Percentiles rank a stretch among this genome's conserved stretches.
These are phyloP conservation scores for Delia radicum DNA, from an alignment of 1,140 invertebrate species.

Conservation along the genomic window DNA sequence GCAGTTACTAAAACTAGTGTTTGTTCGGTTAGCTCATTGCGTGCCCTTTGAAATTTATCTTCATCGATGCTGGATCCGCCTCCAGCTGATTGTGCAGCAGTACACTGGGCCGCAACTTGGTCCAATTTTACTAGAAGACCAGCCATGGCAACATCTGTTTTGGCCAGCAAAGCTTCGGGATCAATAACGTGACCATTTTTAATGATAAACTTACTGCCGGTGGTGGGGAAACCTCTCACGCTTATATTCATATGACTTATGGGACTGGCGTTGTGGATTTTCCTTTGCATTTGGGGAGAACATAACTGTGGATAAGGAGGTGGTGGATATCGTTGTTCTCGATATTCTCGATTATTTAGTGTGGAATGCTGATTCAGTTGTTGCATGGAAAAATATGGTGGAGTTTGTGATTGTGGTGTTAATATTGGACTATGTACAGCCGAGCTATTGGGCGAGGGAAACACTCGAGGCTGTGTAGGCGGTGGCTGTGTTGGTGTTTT, in stretches of 20 bases:
- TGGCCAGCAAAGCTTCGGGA: constrained; percentile 64
- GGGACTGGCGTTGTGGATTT: constrained; percentile 50
- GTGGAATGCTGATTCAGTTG: constrained; percentile 35
- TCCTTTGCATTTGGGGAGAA: constrained; percentile 59
- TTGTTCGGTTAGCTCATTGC: constrained; percentile 76
- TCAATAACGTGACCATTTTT: constrained; percentile 62
- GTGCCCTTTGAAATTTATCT: constrained; percentile 70
- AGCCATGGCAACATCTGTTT: constrained; percentile 67
- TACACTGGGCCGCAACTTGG: constrained; percentile 68
- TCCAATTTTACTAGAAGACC: constrained; percentile 67
- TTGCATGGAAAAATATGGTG: constrained; percentile 30
- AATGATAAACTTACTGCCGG: constrained; percentile 37
- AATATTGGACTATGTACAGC: constrained; percentile 5
- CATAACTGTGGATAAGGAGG: constrained; percentile 42
- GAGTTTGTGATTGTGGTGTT: constrained; percentile 3
- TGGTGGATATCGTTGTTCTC: constrained; percentile 2
- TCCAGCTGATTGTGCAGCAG: constrained; percentile 67
- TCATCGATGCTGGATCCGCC: constrained; percentile 71
- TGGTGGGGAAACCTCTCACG: not conserved
- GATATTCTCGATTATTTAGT: constrained; percentile 11
- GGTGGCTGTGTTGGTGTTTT: constrained; percentile 35
- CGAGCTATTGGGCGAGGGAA: constrained; percentile 3
- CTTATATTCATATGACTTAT: constrained; percentile 30
- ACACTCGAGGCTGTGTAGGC: not conserved
- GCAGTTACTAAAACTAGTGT: constrained; percentile 79